Evolutionary conservation across 2,797 vertebrate genomes (phyloP).

Genomic region (Malacoctenus gilli): DNA sequence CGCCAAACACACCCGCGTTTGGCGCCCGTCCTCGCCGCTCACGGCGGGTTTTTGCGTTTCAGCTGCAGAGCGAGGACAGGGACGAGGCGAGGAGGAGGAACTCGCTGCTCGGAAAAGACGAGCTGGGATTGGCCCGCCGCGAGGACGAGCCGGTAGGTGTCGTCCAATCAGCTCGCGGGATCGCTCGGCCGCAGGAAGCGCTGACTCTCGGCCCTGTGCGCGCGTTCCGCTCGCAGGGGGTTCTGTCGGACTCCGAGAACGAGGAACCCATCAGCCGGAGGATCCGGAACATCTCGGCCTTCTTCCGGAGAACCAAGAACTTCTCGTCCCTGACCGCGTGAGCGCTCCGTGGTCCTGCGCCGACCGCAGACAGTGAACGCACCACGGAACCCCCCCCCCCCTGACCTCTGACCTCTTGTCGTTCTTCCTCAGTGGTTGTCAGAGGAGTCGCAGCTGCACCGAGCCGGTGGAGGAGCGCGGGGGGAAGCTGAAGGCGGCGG

Average conservation of each 20-base stretch:
- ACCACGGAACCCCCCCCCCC: too few species aligned
- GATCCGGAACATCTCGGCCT: slow-evolving; percentile 87
- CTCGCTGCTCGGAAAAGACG: too few species aligned
- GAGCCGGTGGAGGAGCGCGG: slow-evolving; percentile 86
- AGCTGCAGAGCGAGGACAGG: slow-evolving; percentile 64
- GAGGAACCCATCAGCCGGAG: slow-evolving; percentile 90
- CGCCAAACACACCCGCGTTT: too few species aligned
- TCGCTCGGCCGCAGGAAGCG: neutral
- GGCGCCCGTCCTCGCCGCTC: too few species aligned
- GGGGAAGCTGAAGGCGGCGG: slow-evolving; percentile 75
- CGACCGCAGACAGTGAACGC: neutral
- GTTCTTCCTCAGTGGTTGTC: slow-evolving; percentile 69
- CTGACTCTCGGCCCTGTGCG: too few species aligned
- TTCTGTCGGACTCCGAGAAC: slow-evolving; percentile 94
- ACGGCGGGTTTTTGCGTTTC: slow-evolving; percentile 29
- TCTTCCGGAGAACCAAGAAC: slow-evolving; percentile 86
- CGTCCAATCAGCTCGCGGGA: too few species aligned
- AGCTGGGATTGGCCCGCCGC: slow-evolving; percentile 16
- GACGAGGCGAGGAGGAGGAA: slow-evolving; percentile 69
- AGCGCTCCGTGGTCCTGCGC: neutral
- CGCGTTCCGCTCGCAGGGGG: slow-evolving; percentile 68
- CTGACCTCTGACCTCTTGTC: slow-evolving; percentile 9
- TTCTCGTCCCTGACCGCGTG: slow-evolving; percentile 84
- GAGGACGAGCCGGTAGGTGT: slow-evolving; percentile 60
- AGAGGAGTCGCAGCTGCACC: slow-evolving; percentile 92